Evolutionary conservation across 2,888 invertebrate genomes (phyloP), one percentile per base, ranked within the genome.

Genomic region (Branchipolynoe longqiensis): DNA sequence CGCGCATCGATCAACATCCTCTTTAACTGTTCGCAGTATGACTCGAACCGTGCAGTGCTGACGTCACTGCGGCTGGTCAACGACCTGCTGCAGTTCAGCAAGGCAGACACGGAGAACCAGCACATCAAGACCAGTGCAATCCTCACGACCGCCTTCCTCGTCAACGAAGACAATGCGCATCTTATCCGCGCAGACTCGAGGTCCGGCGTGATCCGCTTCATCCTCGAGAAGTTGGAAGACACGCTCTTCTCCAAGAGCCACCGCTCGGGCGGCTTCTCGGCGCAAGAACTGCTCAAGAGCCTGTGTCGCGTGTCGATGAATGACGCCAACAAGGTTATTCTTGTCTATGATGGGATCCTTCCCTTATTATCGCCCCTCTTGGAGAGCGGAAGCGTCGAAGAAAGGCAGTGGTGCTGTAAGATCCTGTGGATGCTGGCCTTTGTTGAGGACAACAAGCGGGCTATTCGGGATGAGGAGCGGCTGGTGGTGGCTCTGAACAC

Each of bases 11-110:
- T 84, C 41, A 84, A 84, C 73, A 69, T 84, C 69, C 73, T 84
- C 1, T 84, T 84, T 36, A 84, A 84, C 84, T 84, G 84, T 73
- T 84, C 84, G 6, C 84, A 84, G 73, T 84, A 69, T 31, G 84
- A 84, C 48, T 54, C 48, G 14, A 84, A 84, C 54, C 69, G 84
- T 14, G 6, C 4, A 33, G 84, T 36, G 18, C 41, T 84, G 28
- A 84, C 59, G 25, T 64, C 69, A 25, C 62, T 84, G 31, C 84
- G 84, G 0, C 40, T 84, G 8, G 73, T 84, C 73, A 84, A 84
- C 73, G 84, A 84, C 54, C 48, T 84, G 28, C 69, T 84, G 31
- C 84, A 84, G 69, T 84, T 84, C 73, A 84, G 48, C 28, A 84
- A 84, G 33, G 84, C 41, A 0, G 84, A 84, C 64, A 84, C 62